Base-by-base conservation (phyloP, 1,140 invertebrate species). In the Rhyacophila brunnea region DNA sequence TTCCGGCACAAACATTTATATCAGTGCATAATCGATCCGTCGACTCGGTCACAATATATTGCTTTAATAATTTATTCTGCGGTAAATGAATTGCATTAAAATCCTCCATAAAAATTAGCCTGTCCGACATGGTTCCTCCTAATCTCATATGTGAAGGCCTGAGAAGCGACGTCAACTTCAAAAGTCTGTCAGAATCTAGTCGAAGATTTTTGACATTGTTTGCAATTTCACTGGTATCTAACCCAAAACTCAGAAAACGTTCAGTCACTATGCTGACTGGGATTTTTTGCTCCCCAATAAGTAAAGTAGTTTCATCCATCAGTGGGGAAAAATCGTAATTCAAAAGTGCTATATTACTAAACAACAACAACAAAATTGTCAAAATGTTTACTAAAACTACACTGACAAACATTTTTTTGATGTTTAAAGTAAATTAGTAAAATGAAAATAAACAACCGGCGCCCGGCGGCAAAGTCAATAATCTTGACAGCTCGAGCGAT, bases 61-160 rank as follows among this genome's bases (percentile, higher is more conserved):
- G 59, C 68, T 68, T 3, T 59, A 56, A 62, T 64, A 52, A 63
- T 57, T 47, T 65, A 60, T 32, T 65, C 60, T 47, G 5, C 13
- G 3, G 52, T 28, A 2, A 7, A 42, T 11, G 1, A 36, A 15
- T 53, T 1, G 13, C 1, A 10, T 28, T 11, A 57, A 73, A 72
- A 44, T 71, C 64, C 17, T 68, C 43, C 64, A 78, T 77, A 59
- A 87, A 88, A 58, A 80, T 79, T 38, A 87, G 71, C 51, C 83
- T 79, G 67, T 89, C 87, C 0, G 86, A 83, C 67, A 84, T 79
- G 32, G 83, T 87, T 0, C 86, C 87, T 28, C 87, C 86, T 14
- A 88, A 67, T 53, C 86, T 77, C 1, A 88, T 68, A 60, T 82
- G 82, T 20, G 82, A 82, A 5, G 86, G 85, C 34, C 78, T 73